Evolutionary conservation across 1,140 invertebrate species (phyloP), one percentile per base, ranked within the genome.

Genomic region (Panagrolaimus sp.): DNA sequence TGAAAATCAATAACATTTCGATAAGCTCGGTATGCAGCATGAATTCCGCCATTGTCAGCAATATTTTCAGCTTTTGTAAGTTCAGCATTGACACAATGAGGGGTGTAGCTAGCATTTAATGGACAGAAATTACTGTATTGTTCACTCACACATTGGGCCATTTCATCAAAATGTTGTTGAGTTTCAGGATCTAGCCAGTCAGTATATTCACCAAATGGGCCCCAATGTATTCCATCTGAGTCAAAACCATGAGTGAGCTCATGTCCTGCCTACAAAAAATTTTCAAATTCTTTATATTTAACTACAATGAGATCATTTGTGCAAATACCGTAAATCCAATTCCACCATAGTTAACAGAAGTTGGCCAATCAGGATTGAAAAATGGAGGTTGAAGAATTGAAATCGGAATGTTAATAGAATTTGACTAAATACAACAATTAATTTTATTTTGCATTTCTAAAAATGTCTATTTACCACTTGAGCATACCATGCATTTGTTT

Each of bases 71-170:
- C 84, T 63, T 83, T 82, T 8, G 85, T 86, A 27, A 7, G 76
- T 77, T n/a, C 85, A n/a, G n/a, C 85, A 72, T 85, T 83, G 5
- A 84, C 82, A 86, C 79, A 20, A 16, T 9, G 16, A 43, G 87
- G 23, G 0, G 23, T 57, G n/a, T 1, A 9, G 84, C 89, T 88
- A n/a, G 86, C 83, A 2, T 89, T 88, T 66, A 89, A 25, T 4
- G 51, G 20, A 27, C 27, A 25, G 8, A 66, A 76, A 66, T 45
- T 87, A 61, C 88, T 88, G 76, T 96, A 97, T 77, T 96, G 92
- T 31, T 92, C 86, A 27, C 95, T 86, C 75, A 95, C 95, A 82
- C 93, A 96, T 68, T 91, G 88, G 0, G 88, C 86, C 63, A 92
- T 84, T 81, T 92, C 92, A 45, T 62, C 63, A 57, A 78, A 78